A percentile compares a stretch with the other conserved stretches of the same genome.
phyloP scores from a whole-genome alignment of 2,797 vertebrate genomes.

The Carcharodon carcharias region DNA sequence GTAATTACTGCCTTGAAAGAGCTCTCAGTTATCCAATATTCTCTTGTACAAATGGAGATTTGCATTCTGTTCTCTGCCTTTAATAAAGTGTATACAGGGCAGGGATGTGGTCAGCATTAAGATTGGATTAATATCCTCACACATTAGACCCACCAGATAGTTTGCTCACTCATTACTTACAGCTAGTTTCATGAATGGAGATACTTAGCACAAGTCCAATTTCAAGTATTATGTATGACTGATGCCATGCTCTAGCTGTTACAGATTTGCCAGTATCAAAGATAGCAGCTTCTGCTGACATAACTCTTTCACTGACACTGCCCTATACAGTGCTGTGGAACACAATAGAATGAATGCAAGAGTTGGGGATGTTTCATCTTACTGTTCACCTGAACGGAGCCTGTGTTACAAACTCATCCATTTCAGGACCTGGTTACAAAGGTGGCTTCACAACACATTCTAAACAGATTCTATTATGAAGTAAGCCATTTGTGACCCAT shows the following conservation, averaged over 20 bases:
- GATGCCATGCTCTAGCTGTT: not conserved
- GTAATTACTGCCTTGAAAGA: not conserved
- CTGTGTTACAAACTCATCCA: not conserved
- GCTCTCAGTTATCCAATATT: not conserved
- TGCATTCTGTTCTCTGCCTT: not conserved
- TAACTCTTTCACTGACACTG: not conserved
- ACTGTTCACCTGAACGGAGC: not conserved
- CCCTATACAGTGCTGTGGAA: not conserved
- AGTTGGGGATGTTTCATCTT: not conserved
- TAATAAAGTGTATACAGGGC: not conserved
- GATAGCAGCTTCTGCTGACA: not conserved
- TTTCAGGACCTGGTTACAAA: not conserved
- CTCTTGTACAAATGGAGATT: not conserved
- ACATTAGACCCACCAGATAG: not conserved
- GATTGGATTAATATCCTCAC: not conserved
- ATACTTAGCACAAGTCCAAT: not conserved
- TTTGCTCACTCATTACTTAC: too few species aligned
- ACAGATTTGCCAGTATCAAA: not conserved
- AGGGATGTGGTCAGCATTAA: not conserved
- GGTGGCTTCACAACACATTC: not conserved
- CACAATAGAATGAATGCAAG: not conserved
- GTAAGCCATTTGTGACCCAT: not conserved
- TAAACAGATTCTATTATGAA: not conserved
- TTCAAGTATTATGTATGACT: not conserved
- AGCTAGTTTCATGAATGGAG: not conserved